phyloP scores from a whole-genome alignment of 2,888 invertebrate genomes.

The Meteorus cinctellus region DNA sequence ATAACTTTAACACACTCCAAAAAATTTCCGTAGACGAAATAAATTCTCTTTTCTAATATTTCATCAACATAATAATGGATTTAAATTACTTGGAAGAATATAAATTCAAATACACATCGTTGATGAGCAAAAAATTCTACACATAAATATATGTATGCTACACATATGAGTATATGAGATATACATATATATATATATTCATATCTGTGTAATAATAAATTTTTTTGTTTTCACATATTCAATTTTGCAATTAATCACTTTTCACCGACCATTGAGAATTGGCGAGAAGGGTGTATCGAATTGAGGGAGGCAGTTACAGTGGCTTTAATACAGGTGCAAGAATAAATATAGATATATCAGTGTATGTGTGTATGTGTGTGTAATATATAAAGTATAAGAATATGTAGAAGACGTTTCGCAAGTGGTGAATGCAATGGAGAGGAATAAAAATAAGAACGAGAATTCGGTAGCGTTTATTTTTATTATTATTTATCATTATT shows the following conservation, averaged over 20 bases:
- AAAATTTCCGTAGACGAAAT: background rate
- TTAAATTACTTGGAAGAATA: background rate
- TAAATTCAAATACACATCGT: conserved; percentile 6
- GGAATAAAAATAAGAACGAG: conserved; percentile 16
- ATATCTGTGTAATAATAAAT: background rate
- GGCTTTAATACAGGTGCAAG: conserved; percentile 6
- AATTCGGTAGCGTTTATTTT: conserved; percentile 32
- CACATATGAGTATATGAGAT: background rate
- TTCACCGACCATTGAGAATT: conserved; percentile 42
- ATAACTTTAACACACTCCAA: background rate
- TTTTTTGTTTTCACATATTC: conserved; percentile 13
- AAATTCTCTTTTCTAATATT: background rate
- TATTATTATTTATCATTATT: background rate
- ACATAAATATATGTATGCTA: background rate
- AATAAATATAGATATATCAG: background rate
- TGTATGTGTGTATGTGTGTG: background rate
- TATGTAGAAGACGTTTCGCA: conserved; percentile 14
- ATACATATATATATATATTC: background rate
- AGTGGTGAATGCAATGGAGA: background rate
- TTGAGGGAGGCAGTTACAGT: conserved; percentile 33
- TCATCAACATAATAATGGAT: conserved; percentile 13
- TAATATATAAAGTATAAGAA: too few relatives aligned
- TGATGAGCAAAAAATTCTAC: conserved; percentile 16
- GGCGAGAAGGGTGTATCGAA: conserved; percentile 42
- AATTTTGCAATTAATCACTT: conserved; percentile 42